Conservation (phyloP, 2,888 invertebrate genomes). For the Lycaena phlaeas region DNA sequence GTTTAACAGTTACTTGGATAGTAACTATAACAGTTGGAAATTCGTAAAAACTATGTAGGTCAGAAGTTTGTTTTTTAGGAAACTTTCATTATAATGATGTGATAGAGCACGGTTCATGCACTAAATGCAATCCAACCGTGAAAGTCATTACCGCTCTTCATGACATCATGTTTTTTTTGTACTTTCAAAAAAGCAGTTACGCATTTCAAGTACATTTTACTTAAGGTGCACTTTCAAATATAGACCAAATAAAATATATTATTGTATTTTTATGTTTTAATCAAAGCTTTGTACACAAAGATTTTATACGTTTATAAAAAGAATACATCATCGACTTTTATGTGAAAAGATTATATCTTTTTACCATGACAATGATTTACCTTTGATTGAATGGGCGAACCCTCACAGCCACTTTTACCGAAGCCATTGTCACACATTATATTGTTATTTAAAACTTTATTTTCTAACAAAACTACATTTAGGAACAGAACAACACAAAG, state of each 20-base stretch:
- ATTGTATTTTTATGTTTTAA: too few species aligned
- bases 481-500: conserved; percentile 50
- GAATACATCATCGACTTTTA: too few species aligned
- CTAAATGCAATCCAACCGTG: conserved; percentile 69
- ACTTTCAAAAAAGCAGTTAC: conserved; percentile 45
- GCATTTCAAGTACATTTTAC: conserved; percentile 11
- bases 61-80: conserved; percentile 46
- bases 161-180: conserved; percentile 66
- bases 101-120: conserved; percentile 61
- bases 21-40: neutral
- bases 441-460: conserved; percentile 36
- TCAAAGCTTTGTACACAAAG: too few species aligned
- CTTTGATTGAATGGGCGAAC: conserved; percentile 93
- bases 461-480: conserved; percentile 36
- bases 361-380: conserved; percentile 66
- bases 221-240: too few species aligned
- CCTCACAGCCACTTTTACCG: conserved; percentile 92
- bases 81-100: conserved; percentile 59
- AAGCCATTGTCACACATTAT: conserved; percentile 83
- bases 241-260: too few species aligned
- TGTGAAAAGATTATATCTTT: too few species aligned
- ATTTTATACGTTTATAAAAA: too few species aligned
- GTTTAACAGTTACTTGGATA: too few species aligned
- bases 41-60: conserved; percentile 19
- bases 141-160: conserved; percentile 64